Evolutionary conservation across 2,888 invertebrate species (phyloP), one percentile per base, ranked within the genome.

Genomic region (Napeogenes sylphis): DNA sequence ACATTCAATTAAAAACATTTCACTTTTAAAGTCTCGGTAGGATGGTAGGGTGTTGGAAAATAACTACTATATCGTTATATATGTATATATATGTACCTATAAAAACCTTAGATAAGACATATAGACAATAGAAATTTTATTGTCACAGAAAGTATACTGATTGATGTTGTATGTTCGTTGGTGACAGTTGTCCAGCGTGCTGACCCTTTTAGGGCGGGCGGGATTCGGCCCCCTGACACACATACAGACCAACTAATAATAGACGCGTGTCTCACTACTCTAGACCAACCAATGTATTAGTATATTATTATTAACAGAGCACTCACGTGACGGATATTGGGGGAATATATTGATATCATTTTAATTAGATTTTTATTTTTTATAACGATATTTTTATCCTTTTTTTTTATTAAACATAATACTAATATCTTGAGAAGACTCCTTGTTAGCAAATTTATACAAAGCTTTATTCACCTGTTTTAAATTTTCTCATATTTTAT

Each of bases 201-300:
- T 87, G 87, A 87, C 88, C 87, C 85, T 85, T 81, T 75, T 84
- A 87, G 87, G 87, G 84, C 86, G 85, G 83, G 77, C 82, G 78
- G 77, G 68, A 74, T 71, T 69, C 84, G 88, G 83, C 87, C 87
- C 85, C 86, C 80, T 88, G 89, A 89, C 89, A 89, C 80, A 89
- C 86, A 87, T 87, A 87, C 85, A 83, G 80, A 85, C 80, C 79
- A 33, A 78, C 87, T 90, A 89, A 84, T 83, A 81, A 85, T 89
- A 89, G 87, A 81, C 76, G 84, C 83, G 83, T 82, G 81, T 83
- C 81, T 77, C 80, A 81, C 78, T 82, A 80, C 82, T 80, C 84
- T 86, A 85, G 86, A 86, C 85, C 78, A 79, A 77, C 83, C 73
- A 78, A 80, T 80, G 76, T 79, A 79, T 82, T 83, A 81, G 21